Evolutionary conservation across 2,888 invertebrate species (phyloP).

Genomic region (Ditula angustiorana): DNA sequence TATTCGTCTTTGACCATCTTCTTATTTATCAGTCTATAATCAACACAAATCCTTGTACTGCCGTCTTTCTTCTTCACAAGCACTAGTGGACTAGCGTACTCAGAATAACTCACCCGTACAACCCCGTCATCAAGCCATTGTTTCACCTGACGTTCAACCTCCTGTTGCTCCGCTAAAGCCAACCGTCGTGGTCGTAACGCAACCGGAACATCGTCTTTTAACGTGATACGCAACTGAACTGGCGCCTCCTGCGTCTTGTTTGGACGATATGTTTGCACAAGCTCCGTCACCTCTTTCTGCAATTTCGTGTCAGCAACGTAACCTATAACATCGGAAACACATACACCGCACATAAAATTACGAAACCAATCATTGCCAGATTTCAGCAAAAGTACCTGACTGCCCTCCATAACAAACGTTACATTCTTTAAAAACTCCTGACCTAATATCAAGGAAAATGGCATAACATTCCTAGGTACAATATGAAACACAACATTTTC

Average conservation of each 20-base stretch:
- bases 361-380: neutral
- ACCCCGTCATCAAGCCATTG: neutral
- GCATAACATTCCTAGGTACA: neutral
- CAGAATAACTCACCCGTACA: neutral
- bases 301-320: neutral
- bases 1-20: neutral
- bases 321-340: neutral
- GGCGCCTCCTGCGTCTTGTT: neutral
- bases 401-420: neutral
- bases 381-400: neutral
- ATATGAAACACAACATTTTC: neutral
- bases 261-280: neutral
- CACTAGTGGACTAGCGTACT: slow-evolving; percentile 5
- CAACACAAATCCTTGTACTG: neutral
- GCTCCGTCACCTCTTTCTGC: neutral
- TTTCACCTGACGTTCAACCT: neutral
- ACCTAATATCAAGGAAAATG: neutral
- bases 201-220: slow-evolving; percentile 7
- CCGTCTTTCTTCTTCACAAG: slow-evolving; percentile 1
- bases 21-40: neutral
- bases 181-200: slow-evolving; percentile 6
- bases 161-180: neutral
- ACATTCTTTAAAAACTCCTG: neutral
- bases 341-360: neutral
- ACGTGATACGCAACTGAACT: neutral